phyloP scores from a whole-genome alignment of 2,797 vertebrate genomes.

The Periparus ater region DNA sequence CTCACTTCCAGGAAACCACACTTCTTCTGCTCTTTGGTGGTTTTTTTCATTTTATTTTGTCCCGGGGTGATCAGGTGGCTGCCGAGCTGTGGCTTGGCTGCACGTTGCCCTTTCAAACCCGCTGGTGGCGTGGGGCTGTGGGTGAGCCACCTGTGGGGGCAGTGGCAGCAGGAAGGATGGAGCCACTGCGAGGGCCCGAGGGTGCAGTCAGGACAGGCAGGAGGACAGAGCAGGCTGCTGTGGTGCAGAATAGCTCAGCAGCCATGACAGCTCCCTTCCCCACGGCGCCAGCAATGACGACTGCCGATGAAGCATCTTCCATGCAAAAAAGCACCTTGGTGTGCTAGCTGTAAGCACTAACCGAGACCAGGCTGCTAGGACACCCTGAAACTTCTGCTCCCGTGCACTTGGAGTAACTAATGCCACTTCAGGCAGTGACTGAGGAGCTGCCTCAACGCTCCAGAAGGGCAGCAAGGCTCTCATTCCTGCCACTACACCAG shows the following conservation, averaged over 20 bases:
- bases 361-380: background rate
- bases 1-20: background rate
- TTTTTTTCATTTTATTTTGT: background rate
- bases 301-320: rapidly evolving
- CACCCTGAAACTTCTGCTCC: background rate
- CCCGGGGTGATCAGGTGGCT: background rate
- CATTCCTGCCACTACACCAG: rapidly evolving
- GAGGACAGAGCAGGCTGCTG: background rate
- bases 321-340: rapidly evolving
- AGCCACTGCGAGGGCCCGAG: rapidly evolving
- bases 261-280: background rate
- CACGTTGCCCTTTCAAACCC: background rate
- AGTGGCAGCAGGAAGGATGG: background rate
- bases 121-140: rapidly evolving
- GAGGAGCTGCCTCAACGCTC: background rate
- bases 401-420: background rate
- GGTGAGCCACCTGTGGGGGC: rapidly evolving
- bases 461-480: background rate
- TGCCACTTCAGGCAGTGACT: rapidly evolving
- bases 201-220: background rate
- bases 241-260: background rate
- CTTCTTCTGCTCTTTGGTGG: background rate
- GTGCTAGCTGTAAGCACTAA: background rate
- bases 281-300: rapidly evolving
- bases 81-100: background rate